Percentiles rank a stretch among this genome's conserved stretches.
Conservation (phyloP, 2,113 vertebrate species). For the Seriola aureovittata region DNA sequence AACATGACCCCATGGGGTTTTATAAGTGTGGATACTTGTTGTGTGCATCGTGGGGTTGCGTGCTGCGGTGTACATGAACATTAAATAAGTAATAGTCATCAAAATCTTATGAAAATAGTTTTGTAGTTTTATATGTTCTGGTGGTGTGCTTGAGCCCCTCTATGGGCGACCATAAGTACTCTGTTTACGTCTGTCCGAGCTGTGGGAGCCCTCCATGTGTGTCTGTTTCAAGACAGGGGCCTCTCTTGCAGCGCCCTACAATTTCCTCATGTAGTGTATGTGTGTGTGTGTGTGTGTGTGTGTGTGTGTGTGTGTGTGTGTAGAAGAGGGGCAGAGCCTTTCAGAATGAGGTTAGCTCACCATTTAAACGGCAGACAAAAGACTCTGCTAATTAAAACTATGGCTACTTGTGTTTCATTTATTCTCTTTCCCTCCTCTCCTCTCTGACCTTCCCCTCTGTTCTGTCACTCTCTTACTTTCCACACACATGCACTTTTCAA, state of each 20-base stretch:
- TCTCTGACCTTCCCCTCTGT: conserved; percentile 47
- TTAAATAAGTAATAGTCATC: conserved; percentile 53
- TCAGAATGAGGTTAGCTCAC: conserved; percentile 72
- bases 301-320: conserved; percentile 22
- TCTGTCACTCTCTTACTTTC: conserved; percentile 46
- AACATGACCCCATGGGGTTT: conserved; percentile 42
- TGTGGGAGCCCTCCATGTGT: conserved; percentile 44
- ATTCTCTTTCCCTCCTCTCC: conserved; percentile 27
- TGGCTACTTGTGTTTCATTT: conserved; percentile 68
- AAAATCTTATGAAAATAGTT: conserved; percentile 24
- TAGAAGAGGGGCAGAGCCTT: conserved; percentile 35
- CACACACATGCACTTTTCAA: conserved; percentile 50
- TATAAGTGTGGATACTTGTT: conserved; percentile 43
- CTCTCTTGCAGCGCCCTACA: conserved; percentile 32
- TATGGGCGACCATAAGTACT: conserved; percentile 58
- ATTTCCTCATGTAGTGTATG: conserved; percentile 27
- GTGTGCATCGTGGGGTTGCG: conserved; percentile 33
- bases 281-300: conserved; percentile 30
- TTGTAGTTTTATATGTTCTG: conserved; percentile 48
- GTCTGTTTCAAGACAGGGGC: conserved; percentile 39
- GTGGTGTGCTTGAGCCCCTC: conserved; percentile 40
- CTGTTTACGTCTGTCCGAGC: conserved; percentile 67
- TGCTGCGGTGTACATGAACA: conserved; percentile 39
- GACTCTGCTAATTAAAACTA: conserved; percentile 75
- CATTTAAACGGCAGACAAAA: conserved; percentile 74